Evolutionary conservation across 2,797 vertebrate species (phyloP).

Genomic region (Apogon hyalosoma): DNA sequence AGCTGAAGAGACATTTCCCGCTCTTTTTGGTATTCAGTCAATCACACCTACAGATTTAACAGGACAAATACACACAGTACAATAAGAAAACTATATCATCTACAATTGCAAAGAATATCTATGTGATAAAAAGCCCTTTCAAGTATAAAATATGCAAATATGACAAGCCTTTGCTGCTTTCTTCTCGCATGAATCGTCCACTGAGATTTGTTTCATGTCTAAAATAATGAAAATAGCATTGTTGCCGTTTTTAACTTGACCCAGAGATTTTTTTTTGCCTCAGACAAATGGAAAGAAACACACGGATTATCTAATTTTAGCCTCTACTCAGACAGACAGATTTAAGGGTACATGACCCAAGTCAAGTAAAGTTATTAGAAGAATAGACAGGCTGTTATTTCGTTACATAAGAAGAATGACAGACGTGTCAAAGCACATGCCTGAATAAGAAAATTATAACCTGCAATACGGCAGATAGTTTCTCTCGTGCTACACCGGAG

Average conservation of each 20-base stretch:
- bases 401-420: slow-evolving; percentile 2
- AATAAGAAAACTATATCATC: background rate
- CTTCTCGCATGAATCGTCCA: slow-evolving; percentile 22
- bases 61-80: background rate
- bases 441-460: slow-evolving; percentile 39
- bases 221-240: slow-evolving; percentile 37
- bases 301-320: slow-evolving; percentile 71
- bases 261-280: slow-evolving; percentile 14
- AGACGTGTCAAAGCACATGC: slow-evolving; percentile 25
- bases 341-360: slow-evolving; percentile 37
- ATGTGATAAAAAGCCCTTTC: slow-evolving; percentile 33
- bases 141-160: slow-evolving; percentile 28
- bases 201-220: slow-evolving; percentile 18
- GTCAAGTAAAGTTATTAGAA: slow-evolving; percentile 24
- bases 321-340: slow-evolving; percentile 44
- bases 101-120: slow-evolving; percentile 4
- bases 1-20: slow-evolving; percentile 53
- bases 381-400: slow-evolving; percentile 14
- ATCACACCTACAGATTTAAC: background rate
- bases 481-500: slow-evolving; percentile 26
- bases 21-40: slow-evolving; percentile 42
- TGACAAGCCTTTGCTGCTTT: slow-evolving; percentile 2
- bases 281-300: slow-evolving; percentile 54
- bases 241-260: slow-evolving; percentile 59
- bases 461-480: slow-evolving; percentile 25